Conservation (phyloP, 2,888 invertebrate species). For the Melanchra persicariae region DNA sequence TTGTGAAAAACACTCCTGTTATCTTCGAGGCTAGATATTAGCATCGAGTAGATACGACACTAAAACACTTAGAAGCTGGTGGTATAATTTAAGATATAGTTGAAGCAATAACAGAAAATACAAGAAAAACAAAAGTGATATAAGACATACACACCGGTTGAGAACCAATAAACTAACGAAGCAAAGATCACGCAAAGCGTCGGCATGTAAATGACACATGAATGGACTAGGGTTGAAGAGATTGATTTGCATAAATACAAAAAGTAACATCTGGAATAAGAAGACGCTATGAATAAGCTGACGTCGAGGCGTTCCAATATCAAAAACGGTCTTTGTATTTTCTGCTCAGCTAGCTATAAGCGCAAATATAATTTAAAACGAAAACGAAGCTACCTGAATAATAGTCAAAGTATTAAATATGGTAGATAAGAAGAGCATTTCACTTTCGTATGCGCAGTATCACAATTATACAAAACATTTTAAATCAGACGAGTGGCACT, state of each 20-base stretch:
- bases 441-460: constrained; percentile 50
- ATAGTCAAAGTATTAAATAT: constrained; percentile 39
- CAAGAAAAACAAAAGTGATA: constrained; percentile 65
- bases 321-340: constrained; percentile 38
- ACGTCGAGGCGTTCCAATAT: constrained; percentile 48
- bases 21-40: constrained; percentile 71
- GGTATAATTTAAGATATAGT: constrained; percentile 70
- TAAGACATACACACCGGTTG: constrained; percentile 65
- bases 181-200: constrained; percentile 40
- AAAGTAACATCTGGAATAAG: constrained; percentile 58
- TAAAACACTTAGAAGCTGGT: constrained; percentile 69
- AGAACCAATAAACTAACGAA: constrained; percentile 53
- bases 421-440: constrained; percentile 53
- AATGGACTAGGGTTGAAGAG: constrained; percentile 67
- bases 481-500: constrained; percentile 59
- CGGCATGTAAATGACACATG: constrained; percentile 70
- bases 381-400: constrained; percentile 32
- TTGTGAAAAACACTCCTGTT: constrained; percentile 83
- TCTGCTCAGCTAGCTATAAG: constrained; percentile 26
- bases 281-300: constrained; percentile 48
- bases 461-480: constrained; percentile 61
- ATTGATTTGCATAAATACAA: constrained; percentile 68
- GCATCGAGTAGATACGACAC: constrained; percentile 70
- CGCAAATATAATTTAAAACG: constrained; percentile 32
- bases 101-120: constrained; percentile 63